Evolutionary conservation across 2,888 invertebrate genomes (phyloP).

Genomic region (Stictocephala bisonia): DNA sequence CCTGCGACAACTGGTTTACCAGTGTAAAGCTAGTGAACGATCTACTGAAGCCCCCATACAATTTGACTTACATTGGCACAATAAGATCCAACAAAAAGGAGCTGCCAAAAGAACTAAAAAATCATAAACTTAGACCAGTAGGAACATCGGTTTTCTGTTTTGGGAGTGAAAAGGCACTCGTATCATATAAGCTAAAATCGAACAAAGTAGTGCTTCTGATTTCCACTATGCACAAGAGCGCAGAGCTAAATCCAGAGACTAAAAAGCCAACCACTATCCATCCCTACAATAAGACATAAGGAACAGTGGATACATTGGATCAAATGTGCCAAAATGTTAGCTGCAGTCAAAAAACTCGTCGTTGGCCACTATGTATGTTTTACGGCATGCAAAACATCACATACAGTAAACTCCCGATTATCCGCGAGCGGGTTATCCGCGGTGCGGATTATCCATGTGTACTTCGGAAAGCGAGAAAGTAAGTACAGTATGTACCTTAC

Average conservation of each 20-base stretch:
- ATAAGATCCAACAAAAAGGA: background rate
- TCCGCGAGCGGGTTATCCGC: too few relatives aligned
- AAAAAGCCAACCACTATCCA: background rate
- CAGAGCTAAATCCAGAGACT: background rate
- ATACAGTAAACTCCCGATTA: too few relatives aligned
- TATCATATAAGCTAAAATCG: background rate
- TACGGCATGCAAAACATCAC: slow-evolving; percentile 8
- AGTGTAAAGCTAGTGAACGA: background rate
- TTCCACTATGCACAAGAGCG: background rate
- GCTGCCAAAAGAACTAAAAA: background rate
- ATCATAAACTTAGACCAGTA: background rate
- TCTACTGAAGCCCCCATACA: background rate
- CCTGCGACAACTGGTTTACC: slow-evolving; percentile 36
- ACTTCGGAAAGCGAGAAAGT: too few relatives aligned
- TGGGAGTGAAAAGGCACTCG: background rate
- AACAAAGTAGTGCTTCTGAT: too few relatives aligned
- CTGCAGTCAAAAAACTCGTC: slow-evolving; percentile 3
- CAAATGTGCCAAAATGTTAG: background rate
- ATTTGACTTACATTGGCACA: background rate
- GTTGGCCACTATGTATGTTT: slow-evolving; percentile 12
- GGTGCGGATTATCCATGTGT: too few relatives aligned
- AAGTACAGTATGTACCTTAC: too few relatives aligned
- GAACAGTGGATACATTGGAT: background rate
- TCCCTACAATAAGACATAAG: background rate
- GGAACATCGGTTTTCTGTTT: background rate